These are phyloP conservation scores for Cydia pomonella DNA, from an alignment of 1,140 invertebrate species.

Conservation along the genomic window DNA sequence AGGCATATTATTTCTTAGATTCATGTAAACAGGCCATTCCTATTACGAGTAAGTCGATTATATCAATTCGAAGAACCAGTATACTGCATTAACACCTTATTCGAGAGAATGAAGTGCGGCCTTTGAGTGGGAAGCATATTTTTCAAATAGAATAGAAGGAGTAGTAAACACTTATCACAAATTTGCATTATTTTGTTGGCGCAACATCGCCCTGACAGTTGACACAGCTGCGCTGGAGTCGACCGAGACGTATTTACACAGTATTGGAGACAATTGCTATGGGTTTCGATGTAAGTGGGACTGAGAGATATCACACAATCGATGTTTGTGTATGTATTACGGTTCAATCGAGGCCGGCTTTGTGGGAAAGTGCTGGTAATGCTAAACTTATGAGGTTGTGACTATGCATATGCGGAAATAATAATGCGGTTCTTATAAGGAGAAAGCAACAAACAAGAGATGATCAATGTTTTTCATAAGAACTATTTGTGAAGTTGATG, in stretches of 20 bases:
- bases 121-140: background rate
- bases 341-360: slow-evolving; percentile 14
- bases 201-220: slow-evolving; percentile 7
- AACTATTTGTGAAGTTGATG: no score
- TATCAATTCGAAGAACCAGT: no score
- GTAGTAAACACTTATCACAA: background rate
- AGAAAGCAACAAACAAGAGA: background rate
- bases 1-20: no score
- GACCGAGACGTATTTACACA: background rate
- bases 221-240: slow-evolving; percentile 6
- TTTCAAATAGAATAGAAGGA: background rate
- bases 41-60: no score
- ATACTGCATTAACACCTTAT: no score
- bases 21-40: no score
- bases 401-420: background rate
- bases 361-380: slow-evolving; percentile 13
- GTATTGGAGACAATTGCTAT: background rate
- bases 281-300: background rate
- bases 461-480: no score
- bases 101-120: background rate
- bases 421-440: background rate
- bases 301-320: slow-evolving; percentile 12
- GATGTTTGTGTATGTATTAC: slow-evolving; percentile 22
- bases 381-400: slow-evolving; percentile 12
- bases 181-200: background rate